A percentile compares a stretch with the other conserved stretches of the same genome.
phyloP scores from a whole-genome alignment of 2,797 vertebrate species.

The Diplodus puntazzo region DNA sequence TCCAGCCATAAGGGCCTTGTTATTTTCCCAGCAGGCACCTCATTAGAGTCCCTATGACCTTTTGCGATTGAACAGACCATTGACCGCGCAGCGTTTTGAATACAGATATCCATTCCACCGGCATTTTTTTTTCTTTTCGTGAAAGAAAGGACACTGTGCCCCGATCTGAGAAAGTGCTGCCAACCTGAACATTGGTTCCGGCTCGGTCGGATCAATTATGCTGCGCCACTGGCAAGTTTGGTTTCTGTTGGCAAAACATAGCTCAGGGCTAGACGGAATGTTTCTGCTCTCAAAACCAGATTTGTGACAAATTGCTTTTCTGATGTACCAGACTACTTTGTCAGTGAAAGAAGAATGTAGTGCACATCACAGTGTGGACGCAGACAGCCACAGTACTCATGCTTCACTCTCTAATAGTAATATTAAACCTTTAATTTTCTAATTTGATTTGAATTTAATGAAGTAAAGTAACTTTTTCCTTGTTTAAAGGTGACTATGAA shows the following conservation, averaged over 20 bases:
- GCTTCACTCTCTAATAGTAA: too few species aligned
- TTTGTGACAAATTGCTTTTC: conserved; percentile 14
- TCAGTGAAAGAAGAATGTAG: background rate
- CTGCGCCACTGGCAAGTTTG: conserved; percentile 26
- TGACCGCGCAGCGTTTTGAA: conserved; percentile 69
- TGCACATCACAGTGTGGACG: background rate
- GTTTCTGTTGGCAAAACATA: conserved; percentile 20
- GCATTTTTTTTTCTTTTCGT: conserved; percentile 47
- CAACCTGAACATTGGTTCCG: conserved; percentile 39
- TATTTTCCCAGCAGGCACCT: conserved; percentile 80
- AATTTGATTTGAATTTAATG: too few species aligned
- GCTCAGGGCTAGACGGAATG: background rate
- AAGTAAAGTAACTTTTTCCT: background rate
- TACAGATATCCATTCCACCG: conserved; percentile 75
- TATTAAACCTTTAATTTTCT: too few species aligned
- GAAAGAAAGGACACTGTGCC: conserved; percentile 49
- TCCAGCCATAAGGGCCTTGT: conserved; percentile 71
- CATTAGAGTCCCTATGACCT: conserved; percentile 82
- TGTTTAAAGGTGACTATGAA: background rate
- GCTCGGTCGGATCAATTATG: conserved; percentile 40
- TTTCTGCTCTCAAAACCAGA: background rate
- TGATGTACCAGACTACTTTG: background rate
- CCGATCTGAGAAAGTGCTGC: conserved; percentile 44
- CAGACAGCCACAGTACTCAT: too few species aligned
- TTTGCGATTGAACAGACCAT: conserved; percentile 77